Base-by-base conservation (phyloP, 30 jellyfish, hydroid and myxozoan species). In the Aurelia sp. region DNA sequence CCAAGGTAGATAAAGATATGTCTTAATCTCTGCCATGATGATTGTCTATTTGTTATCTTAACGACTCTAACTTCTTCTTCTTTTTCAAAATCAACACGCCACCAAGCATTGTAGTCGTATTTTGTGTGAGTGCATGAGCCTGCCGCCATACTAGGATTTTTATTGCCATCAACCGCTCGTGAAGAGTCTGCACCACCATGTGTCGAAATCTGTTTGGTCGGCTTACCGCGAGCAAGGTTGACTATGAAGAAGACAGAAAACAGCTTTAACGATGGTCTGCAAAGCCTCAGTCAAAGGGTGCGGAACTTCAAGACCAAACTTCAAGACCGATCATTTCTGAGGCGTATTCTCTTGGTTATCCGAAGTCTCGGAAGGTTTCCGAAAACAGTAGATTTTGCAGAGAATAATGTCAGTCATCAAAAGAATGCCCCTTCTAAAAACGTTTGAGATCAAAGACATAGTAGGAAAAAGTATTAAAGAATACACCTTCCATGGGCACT, bases 31-130 rank as follows among this genome's bases (percentile, higher is more conserved):
- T 41, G 74, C 11, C 93, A 83, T 57, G 86, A 83, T 21, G 61
- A 82, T 18, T 63, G 86, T 48, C 93, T 71, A 74, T 83, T 83
- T 40, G 86, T 71, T 11, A 83, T 31, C 16, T 22, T 65, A 11
- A 83, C 73, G 18, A 44, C 55, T 18, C 81, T 86, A 59, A 83
- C 40, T 20, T 71, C 33, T 63, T 58, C 66, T 18, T 62, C 11
- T 35, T 11, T 22, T 16, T 86, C 93, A 63, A 83, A 78, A 71
- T 83, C 93, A 33, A 83, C 93, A 18, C 74, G 78, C 93, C 93
- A 83, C 93, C 93, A 83, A 4, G 93, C 86, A 47, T 30, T 71
- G 22, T 41, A 44, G 12, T 71, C 73, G 23, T 51, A 59, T 18
- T 61, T 19, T n/a, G 93, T 83, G n/a, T 83, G 86, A 17, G 87